Evolutionary conservation across 1,140 invertebrate genomes (phyloP), one percentile per base, ranked within the genome.

Genomic region (Aphaenogaster ashmeadi): DNA sequence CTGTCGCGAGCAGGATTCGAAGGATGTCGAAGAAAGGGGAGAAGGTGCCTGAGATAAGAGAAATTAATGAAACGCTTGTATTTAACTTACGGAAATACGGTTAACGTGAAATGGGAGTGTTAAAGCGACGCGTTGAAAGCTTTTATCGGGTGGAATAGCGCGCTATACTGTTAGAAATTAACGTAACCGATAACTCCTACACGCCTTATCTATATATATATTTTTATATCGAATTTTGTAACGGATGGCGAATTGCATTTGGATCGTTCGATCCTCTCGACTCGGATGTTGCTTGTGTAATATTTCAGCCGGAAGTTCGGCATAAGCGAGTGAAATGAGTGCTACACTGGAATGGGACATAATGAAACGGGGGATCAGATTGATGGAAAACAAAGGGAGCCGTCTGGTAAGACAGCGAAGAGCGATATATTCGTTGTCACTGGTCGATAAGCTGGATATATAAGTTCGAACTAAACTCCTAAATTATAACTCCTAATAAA

Each of bases 41-140:
- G 27, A 69, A 66, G 69, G 15, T 44, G 69, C 56, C 15, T 50
- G 27, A 21, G 80, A 74, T 74, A 83, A 74, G 38, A 83, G 27
- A 60, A 83, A 74, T 60, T 58, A 83, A 83, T 58, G 38, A 83
- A 74, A 60, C 41, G 69, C 80, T 50, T 84, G 21, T 66, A 74
- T 36, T 71, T 75, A 47, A 75, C 69, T 84, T 71, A 11, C 56
- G 80, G 67, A 47, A 69, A 50, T 69, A 50, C 21, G 33, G 27
- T 44, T 44, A 71, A 44, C 21, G 54, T 15, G 69, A 36, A 74
- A 56, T 47, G 47, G 36, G 13, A 54, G 27, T 54, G 9, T 27
- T 54, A n/a, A 60, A 75, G 52, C 36, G 72, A 58, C 38, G 4
- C 54, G 80, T 21, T 7, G 18, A 72, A 41, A 44, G 7, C 27